Conservation (phyloP, 2,113 vertebrate genomes). For the Amphiprion ocellaris region DNA sequence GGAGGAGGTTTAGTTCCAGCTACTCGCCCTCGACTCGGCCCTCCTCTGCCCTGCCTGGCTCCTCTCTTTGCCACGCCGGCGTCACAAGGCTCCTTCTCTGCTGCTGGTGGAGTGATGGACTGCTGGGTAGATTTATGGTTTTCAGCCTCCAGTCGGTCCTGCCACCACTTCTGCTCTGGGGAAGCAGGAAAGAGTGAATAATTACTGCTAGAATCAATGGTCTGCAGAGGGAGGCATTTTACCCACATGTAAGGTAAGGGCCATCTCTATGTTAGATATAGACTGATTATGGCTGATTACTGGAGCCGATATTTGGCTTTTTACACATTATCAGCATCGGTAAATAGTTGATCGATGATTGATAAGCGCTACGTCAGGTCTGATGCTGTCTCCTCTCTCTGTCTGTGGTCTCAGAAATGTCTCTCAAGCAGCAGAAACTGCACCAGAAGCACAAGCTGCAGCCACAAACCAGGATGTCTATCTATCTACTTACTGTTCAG, state of each 20-base stretch:
- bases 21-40: constrained; percentile 26
- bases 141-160: constrained; percentile 49
- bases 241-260: neutral
- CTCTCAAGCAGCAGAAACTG: too few relatives aligned
- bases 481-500: constrained; percentile 68
- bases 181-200: neutral
- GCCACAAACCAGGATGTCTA: too few relatives aligned
- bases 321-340: too few relatives aligned
- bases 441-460: too few relatives aligned
- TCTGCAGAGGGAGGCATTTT: neutral
- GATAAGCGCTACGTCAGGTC: too few relatives aligned
- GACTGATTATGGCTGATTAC: too few relatives aligned
- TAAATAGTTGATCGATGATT: too few relatives aligned
- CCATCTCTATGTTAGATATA: too few relatives aligned
- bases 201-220: neutral
- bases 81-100: constrained; percentile 30
- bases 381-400: too few relatives aligned
- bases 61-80: constrained; percentile 38
- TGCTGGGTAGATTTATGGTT: constrained; percentile 43
- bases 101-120: constrained; percentile 11
- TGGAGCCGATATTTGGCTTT: too few relatives aligned
- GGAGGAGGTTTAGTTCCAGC: constrained; percentile 44
- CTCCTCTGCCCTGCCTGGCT: constrained; percentile 39
- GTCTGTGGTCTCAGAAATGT: too few relatives aligned
- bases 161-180: constrained; percentile 81